These are phyloP conservation scores for Baronia brevicornis DNA, from an alignment of 2,888 invertebrate genomes.

Conservation along the genomic window DNA sequence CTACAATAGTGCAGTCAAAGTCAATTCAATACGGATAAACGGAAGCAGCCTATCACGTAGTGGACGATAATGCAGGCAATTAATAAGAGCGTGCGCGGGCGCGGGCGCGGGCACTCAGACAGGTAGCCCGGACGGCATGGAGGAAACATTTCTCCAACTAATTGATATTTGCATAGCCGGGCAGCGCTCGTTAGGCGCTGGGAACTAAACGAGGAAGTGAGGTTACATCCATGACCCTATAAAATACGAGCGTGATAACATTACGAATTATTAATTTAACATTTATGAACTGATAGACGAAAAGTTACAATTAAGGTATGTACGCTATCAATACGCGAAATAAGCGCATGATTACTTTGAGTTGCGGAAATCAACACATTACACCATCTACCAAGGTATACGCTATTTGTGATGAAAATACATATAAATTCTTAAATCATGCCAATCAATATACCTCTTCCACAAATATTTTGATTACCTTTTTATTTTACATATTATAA, in stretches of 20 bases:
- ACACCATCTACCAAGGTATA: too few relatives aligned
- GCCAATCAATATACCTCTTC: too few relatives aligned
- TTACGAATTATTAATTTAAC: constrained; percentile 14
- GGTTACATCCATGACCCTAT: constrained; percentile 32
- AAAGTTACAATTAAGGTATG: too few relatives aligned
- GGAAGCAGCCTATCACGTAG: constrained; percentile 38
- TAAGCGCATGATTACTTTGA: too few relatives aligned
- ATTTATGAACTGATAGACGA: too few relatives aligned
- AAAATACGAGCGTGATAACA: constrained; percentile 16
- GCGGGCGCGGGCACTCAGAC: constrained; percentile 25
- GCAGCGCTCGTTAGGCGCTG: constrained; percentile 22
- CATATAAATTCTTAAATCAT: too few relatives aligned
- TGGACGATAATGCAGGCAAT: constrained; percentile 38
- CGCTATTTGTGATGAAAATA: too few relatives aligned
- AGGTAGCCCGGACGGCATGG: constrained; percentile 30
- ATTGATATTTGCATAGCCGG: constrained; percentile 52
- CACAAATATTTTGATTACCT: too few relatives aligned
- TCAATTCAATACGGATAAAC: constrained; percentile 18
- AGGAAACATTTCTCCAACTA: constrained; percentile 43
- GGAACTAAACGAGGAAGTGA: constrained; percentile 28
- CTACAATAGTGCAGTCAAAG: constrained; percentile 6
- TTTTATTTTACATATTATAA: too few relatives aligned
- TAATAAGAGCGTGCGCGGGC: constrained; percentile 29
- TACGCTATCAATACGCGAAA: too few relatives aligned
- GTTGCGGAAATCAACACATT: too few relatives aligned